A percentile compares a stretch with the other conserved stretches of the same genome.
These are phyloP conservation scores for Grallaria varia DNA, from an alignment of 2,113 vertebrate genomes.

Conservation along the genomic window DNA sequence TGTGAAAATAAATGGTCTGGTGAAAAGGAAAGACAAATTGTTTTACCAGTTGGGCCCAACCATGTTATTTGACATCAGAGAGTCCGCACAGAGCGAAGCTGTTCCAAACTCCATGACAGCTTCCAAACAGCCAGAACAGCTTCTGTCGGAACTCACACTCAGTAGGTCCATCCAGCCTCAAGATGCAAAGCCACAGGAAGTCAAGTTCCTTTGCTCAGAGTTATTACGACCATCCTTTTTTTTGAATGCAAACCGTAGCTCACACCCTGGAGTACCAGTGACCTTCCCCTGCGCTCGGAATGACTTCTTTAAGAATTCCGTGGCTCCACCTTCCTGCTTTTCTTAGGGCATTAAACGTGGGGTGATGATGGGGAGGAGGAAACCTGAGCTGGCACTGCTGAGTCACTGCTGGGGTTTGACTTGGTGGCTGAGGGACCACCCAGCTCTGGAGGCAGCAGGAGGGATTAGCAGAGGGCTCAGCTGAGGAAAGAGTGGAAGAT, in stretches of 20 bases:
- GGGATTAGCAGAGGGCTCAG: neutral
- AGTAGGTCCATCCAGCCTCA: neutral
- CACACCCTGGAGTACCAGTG: neutral
- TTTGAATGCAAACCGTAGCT: neutral
- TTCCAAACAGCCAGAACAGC: neutral
- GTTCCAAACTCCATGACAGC: neutral
- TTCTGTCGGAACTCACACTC: neutral
- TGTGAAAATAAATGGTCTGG: neutral
- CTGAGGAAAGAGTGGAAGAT: neutral
- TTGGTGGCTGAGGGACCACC: neutral
- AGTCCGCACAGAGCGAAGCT: neutral
- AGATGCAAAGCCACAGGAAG: neutral
- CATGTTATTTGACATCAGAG: neutral
- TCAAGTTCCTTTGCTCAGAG: neutral
- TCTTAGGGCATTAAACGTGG: neutral
- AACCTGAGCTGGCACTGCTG: neutral
- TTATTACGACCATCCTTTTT: neutral
- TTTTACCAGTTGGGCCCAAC: neutral
- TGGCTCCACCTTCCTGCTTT: slow-evolving; percentile 13
- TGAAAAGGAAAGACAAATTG: neutral
- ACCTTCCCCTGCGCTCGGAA: neutral
- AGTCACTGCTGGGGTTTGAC: neutral
- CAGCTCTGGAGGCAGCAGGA: neutral
- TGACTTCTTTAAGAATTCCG: neutral
- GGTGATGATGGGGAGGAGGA: neutral